These are phyloP conservation scores for Battus philenor DNA, from an alignment of 1,140 invertebrate genomes.

Conservation along the genomic window DNA sequence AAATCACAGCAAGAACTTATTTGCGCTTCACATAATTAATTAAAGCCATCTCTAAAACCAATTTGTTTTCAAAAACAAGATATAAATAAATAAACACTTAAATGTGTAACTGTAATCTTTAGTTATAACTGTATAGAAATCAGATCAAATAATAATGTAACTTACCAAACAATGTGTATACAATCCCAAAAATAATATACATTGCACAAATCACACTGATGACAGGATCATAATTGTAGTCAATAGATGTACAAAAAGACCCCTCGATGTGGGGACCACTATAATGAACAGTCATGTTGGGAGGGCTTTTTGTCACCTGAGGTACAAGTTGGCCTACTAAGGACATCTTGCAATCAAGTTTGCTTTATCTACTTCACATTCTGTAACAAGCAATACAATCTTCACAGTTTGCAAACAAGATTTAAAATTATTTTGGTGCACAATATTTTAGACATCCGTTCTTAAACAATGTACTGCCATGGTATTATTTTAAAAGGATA, in stretches of 20 bases:
- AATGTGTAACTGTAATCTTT: too few species aligned
- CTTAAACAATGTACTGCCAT: slow-evolving; percentile 1
- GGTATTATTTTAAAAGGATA: too few species aligned
- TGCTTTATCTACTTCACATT: slow-evolving; percentile 1
- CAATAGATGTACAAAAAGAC: slow-evolving; percentile 58
- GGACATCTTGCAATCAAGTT: slow-evolving; percentile 36
- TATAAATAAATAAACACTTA: too few species aligned
- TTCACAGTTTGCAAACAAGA: neutral
- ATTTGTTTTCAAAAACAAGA: too few species aligned
- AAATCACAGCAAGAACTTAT: too few species aligned
- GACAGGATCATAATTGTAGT: slow-evolving; percentile 67
- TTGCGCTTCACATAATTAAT: too few species aligned
- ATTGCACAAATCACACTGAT: slow-evolving; percentile 68
- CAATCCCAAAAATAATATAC: slow-evolving; percentile 77
- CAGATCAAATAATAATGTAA: too few species aligned
- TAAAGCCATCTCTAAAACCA: too few species aligned
- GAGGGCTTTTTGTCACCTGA: slow-evolving; percentile 50
- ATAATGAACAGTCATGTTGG: slow-evolving; percentile 55
- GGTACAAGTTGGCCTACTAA: slow-evolving; percentile 69
- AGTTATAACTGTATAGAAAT: too few species aligned
- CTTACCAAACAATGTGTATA: slow-evolving; percentile 79
- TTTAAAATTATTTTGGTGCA: neutral
- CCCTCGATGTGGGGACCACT: slow-evolving; percentile 65
- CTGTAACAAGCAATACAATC: slow-evolving; percentile 6
- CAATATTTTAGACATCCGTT: too few species aligned